Evolutionary conservation across 2,888 invertebrate species (phyloP).

Genomic region (Watsonalla cultraria): DNA sequence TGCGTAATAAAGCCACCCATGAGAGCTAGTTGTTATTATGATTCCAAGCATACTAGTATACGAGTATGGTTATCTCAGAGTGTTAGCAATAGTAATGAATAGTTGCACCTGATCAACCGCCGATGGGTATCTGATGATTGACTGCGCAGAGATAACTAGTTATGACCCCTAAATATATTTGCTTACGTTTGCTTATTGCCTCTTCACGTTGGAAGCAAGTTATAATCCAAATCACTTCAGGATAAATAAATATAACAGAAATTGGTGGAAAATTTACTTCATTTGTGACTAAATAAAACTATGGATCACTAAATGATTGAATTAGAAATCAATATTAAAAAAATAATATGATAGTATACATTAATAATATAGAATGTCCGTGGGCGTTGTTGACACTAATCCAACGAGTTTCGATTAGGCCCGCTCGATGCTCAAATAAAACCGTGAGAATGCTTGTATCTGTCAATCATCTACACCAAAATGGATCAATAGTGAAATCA

Average conservation of each 20-base stretch:
- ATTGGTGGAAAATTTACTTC: too few species aligned
- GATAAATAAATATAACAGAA: too few species aligned
- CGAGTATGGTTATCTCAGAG: neutral
- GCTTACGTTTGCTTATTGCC: neutral
- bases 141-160: slow-evolving; percentile 4
- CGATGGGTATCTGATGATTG: slow-evolving; percentile 6
- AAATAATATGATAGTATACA: too few species aligned
- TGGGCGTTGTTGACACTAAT: neutral
- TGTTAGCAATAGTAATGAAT: slow-evolving; percentile 2
- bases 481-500: neutral
- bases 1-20: too few species aligned
- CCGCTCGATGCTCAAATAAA: neutral
- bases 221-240: too few species aligned
- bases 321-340: too few species aligned
- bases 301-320: too few species aligned
- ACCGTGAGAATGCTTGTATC: neutral
- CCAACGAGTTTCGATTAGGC: neutral
- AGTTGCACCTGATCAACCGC: slow-evolving; percentile 2
- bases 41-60: neutral
- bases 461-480: neutral
- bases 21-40: neutral
- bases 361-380: neutral
- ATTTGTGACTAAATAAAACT: too few species aligned
- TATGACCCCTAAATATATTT: slow-evolving; percentile 2
- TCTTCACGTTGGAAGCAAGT: neutral